A percentile compares a stretch with the other conserved stretches of the same genome.
phyloP scores from a whole-genome alignment of 2,113 vertebrate species.

The Hippocampus guttulatus region DNA sequence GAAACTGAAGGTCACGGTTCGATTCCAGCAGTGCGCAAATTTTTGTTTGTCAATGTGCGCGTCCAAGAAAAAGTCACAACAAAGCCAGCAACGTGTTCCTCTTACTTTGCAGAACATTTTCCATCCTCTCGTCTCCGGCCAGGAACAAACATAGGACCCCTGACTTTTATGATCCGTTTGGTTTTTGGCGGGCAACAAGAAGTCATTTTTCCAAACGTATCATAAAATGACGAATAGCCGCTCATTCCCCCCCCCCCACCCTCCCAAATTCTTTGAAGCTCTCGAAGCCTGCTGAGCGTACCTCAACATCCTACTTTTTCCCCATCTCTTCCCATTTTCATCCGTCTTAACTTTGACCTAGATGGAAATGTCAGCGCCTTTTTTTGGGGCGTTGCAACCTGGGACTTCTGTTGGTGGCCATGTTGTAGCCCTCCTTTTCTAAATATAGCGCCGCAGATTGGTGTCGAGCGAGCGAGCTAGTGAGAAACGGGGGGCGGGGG shows the following conservation, averaged over 20 bases:
- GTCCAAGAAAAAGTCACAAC: constrained; percentile 29
- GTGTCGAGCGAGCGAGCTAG: constrained; percentile 32
- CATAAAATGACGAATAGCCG: constrained; percentile 58
- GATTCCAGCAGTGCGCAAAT: constrained; percentile 20
- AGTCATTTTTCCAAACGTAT: constrained; percentile 76
- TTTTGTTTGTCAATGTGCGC: constrained; percentile 38
- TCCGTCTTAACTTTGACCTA: constrained; percentile 70
- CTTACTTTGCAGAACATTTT: constrained; percentile 43
- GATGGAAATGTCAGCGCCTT: constrained; percentile 72
- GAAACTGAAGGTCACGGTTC: constrained; percentile 25
- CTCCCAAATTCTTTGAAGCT: constrained; percentile 50
- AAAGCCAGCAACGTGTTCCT: constrained; percentile 44
- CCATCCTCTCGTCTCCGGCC: constrained; percentile 35
- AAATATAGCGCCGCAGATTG: constrained; percentile 67
- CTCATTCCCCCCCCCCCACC: constrained; percentile 10
- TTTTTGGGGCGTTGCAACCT: constrained; percentile 66
- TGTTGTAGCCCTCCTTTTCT: constrained; percentile 67
- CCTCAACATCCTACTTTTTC: constrained; percentile 39
- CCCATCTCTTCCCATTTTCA: constrained; percentile 8
- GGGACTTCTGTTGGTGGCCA: constrained; percentile 65
- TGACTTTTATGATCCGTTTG: constrained; percentile 59
- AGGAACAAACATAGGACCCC: constrained; percentile 60
- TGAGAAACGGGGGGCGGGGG: constrained; percentile 32
- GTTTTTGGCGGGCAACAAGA: constrained; percentile 67
- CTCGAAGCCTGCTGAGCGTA: constrained; percentile 49